phyloP scores from a whole-genome alignment of 2,797 vertebrate genomes.

The Varecia variegata region DNA sequence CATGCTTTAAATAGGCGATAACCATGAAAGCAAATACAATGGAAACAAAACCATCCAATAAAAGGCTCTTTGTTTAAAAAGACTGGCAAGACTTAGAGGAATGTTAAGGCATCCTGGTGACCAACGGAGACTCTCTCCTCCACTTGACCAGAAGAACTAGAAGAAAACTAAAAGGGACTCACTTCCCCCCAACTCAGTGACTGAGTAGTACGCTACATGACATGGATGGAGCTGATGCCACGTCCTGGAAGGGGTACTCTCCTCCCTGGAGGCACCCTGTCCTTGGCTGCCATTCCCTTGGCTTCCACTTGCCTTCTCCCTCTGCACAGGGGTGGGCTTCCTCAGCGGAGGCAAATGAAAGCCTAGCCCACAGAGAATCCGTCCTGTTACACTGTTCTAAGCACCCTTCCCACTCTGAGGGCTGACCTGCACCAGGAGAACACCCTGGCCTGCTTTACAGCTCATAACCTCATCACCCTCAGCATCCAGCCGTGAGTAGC shows the following conservation, averaged over 20 bases:
- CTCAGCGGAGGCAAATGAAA: background rate
- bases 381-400: background rate
- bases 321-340: background rate
- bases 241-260: background rate
- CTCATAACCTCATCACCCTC: background rate
- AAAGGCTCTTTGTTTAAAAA: background rate
- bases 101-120: background rate
- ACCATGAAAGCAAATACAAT: background rate
- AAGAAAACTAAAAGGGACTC: background rate
- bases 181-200: background rate
- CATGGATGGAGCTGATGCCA: too few species aligned
- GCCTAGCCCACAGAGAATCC: background rate
- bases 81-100: background rate
- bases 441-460: background rate
- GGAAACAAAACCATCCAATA: background rate
- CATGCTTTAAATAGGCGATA: background rate
- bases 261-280: background rate
- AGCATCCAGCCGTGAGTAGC: background rate
- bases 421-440: background rate
- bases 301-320: background rate
- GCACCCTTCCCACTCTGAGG: background rate
- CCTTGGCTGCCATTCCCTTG: background rate
- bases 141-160: background rate
- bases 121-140: background rate
- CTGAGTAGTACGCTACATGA: rapidly evolving